Percentiles rank a stretch among this genome's conserved stretches.
Evolutionary conservation across 2,797 vertebrate genomes (phyloP).

Genomic region (Lemur catta): DNA sequence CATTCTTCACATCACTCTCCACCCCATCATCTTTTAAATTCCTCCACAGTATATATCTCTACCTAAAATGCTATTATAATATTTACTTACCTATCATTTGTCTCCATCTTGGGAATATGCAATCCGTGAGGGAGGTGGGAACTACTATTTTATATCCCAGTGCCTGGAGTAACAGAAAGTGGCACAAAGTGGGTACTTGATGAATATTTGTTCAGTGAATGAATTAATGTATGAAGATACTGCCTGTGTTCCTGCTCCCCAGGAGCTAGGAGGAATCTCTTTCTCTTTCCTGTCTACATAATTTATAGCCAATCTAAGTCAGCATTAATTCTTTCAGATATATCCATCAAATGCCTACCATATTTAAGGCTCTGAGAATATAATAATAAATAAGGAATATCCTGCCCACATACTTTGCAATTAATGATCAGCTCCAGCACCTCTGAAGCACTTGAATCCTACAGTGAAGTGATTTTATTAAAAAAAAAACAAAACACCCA

Average conservation of each 20-base stretch:
- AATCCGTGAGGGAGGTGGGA: background rate
- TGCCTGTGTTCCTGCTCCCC: background rate
- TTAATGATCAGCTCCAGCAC: conserved; percentile 30
- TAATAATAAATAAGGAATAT: conserved; percentile 60
- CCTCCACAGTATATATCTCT: background rate
- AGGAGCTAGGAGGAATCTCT: background rate
- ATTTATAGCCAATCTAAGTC: conserved; percentile 60
- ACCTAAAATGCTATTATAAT: background rate
- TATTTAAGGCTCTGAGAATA: conserved; percentile 39
- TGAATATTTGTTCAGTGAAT: conserved; percentile 2
- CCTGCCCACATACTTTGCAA: background rate
- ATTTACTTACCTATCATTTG: background rate
- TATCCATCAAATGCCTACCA: conserved; percentile 55
- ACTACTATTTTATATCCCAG: background rate
- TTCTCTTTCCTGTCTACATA: conserved; percentile 48
- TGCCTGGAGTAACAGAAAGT: background rate
- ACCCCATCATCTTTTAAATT: background rate
- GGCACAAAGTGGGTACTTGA: background rate
- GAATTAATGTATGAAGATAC: conserved; percentile 28
- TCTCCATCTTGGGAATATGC: background rate
- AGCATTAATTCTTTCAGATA: conserved; percentile 56
- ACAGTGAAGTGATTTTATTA: background rate
- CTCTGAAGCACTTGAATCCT: background rate
- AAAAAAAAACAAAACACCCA: background rate
- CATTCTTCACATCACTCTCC: background rate